Evolutionary conservation across 1,140 invertebrate genomes (phyloP).

Genomic region (Parasteatoda tepidariorum): DNA sequence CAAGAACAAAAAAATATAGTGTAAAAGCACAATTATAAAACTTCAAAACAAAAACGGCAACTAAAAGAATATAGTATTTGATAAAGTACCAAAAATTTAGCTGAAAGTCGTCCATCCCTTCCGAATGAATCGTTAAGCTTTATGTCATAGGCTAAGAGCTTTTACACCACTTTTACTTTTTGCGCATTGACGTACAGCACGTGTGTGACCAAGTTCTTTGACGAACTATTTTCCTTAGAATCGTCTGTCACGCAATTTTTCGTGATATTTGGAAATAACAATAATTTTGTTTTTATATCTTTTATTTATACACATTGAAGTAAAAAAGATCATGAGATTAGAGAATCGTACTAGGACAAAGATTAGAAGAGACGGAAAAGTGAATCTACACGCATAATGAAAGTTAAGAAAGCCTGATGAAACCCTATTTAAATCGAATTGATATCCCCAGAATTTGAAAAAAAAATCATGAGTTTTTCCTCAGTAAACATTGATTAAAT

Average conservation of each 20-base stretch:
- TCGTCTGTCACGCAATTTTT: constrained; percentile 26
- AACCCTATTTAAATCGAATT: constrained; percentile 1
- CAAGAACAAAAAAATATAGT: too few relatives aligned
- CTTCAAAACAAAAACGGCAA: too few relatives aligned
- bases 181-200: not conserved
- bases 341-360: not conserved
- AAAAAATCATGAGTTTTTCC: too few relatives aligned
- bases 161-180: constrained; percentile 25
- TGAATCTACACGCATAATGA: not conserved
- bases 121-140: too few relatives aligned
- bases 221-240: constrained; percentile 2
- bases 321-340: not conserved
- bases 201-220: constrained; percentile 11
- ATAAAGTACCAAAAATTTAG: too few relatives aligned
- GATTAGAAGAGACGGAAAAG: not conserved
- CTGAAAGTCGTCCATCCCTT: too few relatives aligned
- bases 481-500: too few relatives aligned
- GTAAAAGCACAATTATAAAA: too few relatives aligned
- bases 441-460: not conserved
- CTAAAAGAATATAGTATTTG: too few relatives aligned
- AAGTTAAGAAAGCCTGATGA: not conserved
- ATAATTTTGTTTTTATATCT: constrained; percentile 48
- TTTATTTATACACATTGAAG: constrained; percentile 33
- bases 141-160: too few relatives aligned
- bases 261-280: constrained; percentile 31